Conservation (phyloP, 2,888 invertebrate species). For the Dolichopus griseipennis region DNA sequence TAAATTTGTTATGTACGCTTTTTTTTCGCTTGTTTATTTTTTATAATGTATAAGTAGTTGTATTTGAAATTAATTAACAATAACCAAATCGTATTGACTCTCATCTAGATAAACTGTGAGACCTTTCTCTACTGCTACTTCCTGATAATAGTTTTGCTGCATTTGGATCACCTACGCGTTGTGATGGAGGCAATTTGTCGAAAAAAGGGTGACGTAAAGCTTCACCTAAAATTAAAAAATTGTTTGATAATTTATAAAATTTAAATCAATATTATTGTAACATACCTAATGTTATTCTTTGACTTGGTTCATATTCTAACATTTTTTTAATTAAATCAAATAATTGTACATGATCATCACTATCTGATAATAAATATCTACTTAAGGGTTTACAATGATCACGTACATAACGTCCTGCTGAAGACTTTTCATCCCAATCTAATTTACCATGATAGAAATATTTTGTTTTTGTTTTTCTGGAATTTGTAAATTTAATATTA, state of each 20-base stretch:
- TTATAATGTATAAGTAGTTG: neutral
- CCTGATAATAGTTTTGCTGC: conserved; percentile 32
- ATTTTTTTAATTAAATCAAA: conserved; percentile 92
- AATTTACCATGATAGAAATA: conserved; percentile 97
- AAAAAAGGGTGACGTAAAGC: conserved; percentile 91
- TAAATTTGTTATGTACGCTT: neutral
- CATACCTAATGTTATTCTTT: conserved; percentile 69
- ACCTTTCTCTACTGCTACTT: conserved; percentile 53
- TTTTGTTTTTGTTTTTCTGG: conserved; percentile 87
- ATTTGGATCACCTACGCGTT: conserved; percentile 54
- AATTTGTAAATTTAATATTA: conserved; percentile 32
- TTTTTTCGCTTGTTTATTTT: neutral
- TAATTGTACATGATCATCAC: conserved; percentile 83
- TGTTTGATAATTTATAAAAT: neutral
- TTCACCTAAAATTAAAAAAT: conserved; percentile 47
- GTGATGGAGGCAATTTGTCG: conserved; percentile 69
- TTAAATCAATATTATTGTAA: conserved; percentile 12
- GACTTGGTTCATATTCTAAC: conserved; percentile 93
- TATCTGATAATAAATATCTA: conserved; percentile 82
- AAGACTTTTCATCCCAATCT: conserved; percentile 96
- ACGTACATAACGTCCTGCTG: conserved; percentile 93
- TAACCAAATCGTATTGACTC: conserved; percentile 46
- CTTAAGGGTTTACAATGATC: conserved; percentile 96
- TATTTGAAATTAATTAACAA: conserved; percentile 36
- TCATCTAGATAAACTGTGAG: conserved; percentile 47